Evolutionary conservation across 2,797 vertebrate species (phyloP).

Genomic region (Sebastes itinus): DNA sequence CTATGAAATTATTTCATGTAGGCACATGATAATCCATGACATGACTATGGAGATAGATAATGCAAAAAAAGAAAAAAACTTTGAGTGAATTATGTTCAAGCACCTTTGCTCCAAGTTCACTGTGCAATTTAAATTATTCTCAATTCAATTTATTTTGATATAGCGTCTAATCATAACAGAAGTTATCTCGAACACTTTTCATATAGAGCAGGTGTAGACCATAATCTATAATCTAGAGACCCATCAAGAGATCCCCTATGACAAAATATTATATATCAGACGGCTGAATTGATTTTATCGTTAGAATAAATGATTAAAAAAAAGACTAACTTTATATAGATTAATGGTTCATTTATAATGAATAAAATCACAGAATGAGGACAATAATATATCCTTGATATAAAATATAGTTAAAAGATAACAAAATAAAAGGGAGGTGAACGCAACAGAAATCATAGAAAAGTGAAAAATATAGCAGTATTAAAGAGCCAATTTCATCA

Average conservation of each 20-base stretch:
- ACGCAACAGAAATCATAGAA: not conserved
- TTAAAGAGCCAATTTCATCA: not conserved
- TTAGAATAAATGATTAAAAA: not conserved
- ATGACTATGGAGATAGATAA: not conserved
- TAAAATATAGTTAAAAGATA: not conserved
- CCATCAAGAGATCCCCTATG: no score
- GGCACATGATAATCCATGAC: not conserved
- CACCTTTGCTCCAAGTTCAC: not conserved
- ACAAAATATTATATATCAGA: not conserved
- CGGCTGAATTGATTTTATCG: not conserved
- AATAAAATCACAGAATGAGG: not conserved
- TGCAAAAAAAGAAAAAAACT: not conserved
- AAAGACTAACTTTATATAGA: not conserved
- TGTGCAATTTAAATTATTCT: not conserved
- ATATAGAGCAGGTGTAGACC: no score
- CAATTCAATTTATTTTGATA: not conserved
- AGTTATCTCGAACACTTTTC: no score
- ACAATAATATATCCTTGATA: not conserved
- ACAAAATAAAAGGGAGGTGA: not conserved
- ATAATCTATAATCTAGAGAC: no score
- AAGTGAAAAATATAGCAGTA: not conserved
- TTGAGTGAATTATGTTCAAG: not conserved
- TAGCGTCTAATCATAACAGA: no score
- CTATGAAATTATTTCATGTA: not conserved
- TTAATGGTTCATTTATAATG: not conserved